Evolutionary conservation across 2,888 invertebrate genomes (phyloP), one percentile per base, ranked within the genome.

Genomic region (Cephus pulcher): DNA sequence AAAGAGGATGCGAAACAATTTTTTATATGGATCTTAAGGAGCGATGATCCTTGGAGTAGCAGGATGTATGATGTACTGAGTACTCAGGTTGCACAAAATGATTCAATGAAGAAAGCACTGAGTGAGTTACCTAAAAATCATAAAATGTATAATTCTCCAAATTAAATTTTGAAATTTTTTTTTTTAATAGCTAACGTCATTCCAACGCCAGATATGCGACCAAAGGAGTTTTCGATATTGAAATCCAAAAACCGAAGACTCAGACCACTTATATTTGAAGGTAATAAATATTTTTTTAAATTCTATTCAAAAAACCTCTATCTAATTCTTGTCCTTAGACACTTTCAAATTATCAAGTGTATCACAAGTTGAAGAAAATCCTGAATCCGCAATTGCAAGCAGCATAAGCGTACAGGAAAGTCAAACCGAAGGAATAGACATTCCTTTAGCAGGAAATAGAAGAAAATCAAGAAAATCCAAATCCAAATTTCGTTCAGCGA

Each of bases 11-110:
- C 40, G 37, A 12, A 78, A 83, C 73, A 78, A 74, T 86, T 87
- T 73, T 84, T 85, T 70, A 76, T 85, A n/a, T 90, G 88, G 89
- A 82, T 88, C 70, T 80, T 88, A 23, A 83, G 78, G 23, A 75
- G 84, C 1, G 79, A 74, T 0, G 84, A 89, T 81, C 86, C 87
- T 23, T 86, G 85, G 86, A 79, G 82, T 35, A 75, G 76, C 11
- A 75, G 77, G 12, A 82, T 86, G 32, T 83, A 86, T 68, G 80
- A 89, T 12, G 12, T 80, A 1, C 78, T 88, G 1, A 71, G 85
- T 32, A 74, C 75, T 35, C 81, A 84, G 77, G 78, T 90, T 34
- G 76, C 70, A 11, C 73, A 78, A 30, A 82, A 82, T 37, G n/a
- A 74, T 37, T 75, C 79, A 34, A 69, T 74, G 11, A 35, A 77